Evolutionary conservation across 2,888 invertebrate genomes (phyloP), one percentile per base, ranked within the genome.

Genomic region (Deladenus siricidicola): DNA sequence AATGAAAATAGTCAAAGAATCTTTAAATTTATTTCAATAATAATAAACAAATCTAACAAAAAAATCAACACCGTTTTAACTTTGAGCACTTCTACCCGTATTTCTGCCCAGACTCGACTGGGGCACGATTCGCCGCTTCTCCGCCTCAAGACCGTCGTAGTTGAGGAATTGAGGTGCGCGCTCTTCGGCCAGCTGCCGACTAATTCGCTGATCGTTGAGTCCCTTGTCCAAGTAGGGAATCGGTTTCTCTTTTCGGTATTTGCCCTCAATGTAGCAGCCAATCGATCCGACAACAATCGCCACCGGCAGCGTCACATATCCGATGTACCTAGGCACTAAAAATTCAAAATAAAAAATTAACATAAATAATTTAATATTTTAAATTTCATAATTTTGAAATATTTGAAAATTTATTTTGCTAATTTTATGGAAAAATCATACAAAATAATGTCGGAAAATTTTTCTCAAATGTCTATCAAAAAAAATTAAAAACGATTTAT

Each of bases 181-280:
- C 26, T 56, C 56, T 21, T 56, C 56, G 6, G 24, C 21, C 57
- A 63, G 26, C 24, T 54, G 47, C 4, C 63, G 45, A 19, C 65
- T 42, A 14, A 43, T 48, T 17, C 63, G 47, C 28, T 56, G 43
- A 28, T 64, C 62, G 1, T n/a, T 23, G 1, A 56, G 44, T 3
- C 53, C 61, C 19, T 45, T 56, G 21, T 65, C 52, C 8, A 63
- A 28, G 44, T 63, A 63, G 19, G 63, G 63, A 1, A 63, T 62
- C 50, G 52, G 42, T 45, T 63, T 50, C n/a, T 39, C 28, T 17
- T 30, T 19, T 4, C 30, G 23, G 24, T 34, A 42, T 8, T 42
- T 17, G 4, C 45, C 19, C 47, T 63, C 63, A 14, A 54, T 23
- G 26, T 51, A 65, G 21, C 39, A 44, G 39, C 63, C 62, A n/a